Evolutionary conservation across 2,797 vertebrate genomes (phyloP), one percentile per base, ranked within the genome.

Genomic region (Podarcis siculus): DNA sequence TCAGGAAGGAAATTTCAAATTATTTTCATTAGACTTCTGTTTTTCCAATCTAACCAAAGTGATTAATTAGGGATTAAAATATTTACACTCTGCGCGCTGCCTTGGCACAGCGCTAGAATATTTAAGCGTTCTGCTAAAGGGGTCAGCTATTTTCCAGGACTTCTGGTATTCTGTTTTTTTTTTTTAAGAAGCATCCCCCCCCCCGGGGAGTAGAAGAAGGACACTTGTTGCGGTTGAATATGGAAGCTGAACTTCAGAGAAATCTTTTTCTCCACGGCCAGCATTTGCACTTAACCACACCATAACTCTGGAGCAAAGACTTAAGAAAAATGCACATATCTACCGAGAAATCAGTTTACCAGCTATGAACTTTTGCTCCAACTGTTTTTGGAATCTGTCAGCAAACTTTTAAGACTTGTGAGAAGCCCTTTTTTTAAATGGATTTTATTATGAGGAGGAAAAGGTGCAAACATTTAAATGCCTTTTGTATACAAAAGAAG

Each of bases 31-130:
- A 97, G 97, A 97, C 96, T 97, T 97, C 96, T 97, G 97, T 97
- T 97, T 97, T 97, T 97, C 97, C 97, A 97, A 97, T 97, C 98
- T 98, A 98, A 97, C 98, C 98, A 98, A 98, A 98, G 98, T 99
- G 98, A 99, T 99, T 99, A 99, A 98, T 98, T 98, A 97, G 96
- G 98, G 98, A 99, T 99, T 99, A 99, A 99, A 99, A 99, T 99
- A 99, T 99, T 99, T 99, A 98, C 98, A 98, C 98, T 98, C 98
- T 98, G 98, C 98, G 99, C 98, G 98, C 98, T 98, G 98, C 97
- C 97, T 98, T 98, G 98, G 98, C 98, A 98, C 96, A 64, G 96
- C 94, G 91, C 95, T 96, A 93, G 97, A 97, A 97, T 97, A 97
- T 97, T 97, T 97, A 97, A 97, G 97, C 96, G 93, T 96, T 95